These are phyloP conservation scores for Lethocerus indicus DNA, from an alignment of 1,140 invertebrate species.

Conservation along the genomic window DNA sequence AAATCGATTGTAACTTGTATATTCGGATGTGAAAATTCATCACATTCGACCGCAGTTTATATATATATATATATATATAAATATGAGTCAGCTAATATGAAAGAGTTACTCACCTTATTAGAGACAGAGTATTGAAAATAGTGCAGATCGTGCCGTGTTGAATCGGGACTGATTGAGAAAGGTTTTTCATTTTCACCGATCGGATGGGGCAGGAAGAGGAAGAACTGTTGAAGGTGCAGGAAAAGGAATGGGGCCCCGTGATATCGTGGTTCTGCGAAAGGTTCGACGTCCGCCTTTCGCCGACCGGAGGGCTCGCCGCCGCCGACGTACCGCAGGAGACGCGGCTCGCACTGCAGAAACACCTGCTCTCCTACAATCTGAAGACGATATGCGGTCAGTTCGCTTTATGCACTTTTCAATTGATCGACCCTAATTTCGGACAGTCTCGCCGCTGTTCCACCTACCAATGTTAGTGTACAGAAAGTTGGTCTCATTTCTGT, in stretches of 20 bases:
- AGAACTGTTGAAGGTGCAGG: constrained; percentile 57
- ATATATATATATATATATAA: constrained; percentile 4
- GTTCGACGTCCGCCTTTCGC: constrained; percentile 52
- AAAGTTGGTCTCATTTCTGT: background rate
- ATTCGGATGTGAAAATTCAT: too few species aligned
- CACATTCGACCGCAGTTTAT: constrained; percentile 5
- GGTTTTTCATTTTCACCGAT: background rate
- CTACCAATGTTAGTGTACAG: background rate
- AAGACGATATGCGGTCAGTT: constrained; percentile 21
- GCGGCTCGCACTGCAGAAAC: constrained; percentile 38
- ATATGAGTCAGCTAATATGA: background rate
- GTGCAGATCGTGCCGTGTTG: background rate
- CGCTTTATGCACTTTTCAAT: background rate
- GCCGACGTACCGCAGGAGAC: constrained; percentile 44
- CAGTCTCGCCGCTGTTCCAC: background rate
- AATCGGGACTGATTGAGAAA: background rate
- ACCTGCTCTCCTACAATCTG: constrained; percentile 61
- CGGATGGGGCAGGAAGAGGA: constrained; percentile 32
- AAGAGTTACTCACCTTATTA: background rate
- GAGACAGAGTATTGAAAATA: background rate
- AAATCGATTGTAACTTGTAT: too few species aligned
- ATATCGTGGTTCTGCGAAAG: constrained; percentile 74
- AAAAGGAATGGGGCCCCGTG: constrained; percentile 70
- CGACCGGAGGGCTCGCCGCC: constrained; percentile 46
- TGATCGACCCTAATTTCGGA: background rate